phyloP scores from a whole-genome alignment of 2,888 invertebrate genomes.

The Julus scanicus region DNA sequence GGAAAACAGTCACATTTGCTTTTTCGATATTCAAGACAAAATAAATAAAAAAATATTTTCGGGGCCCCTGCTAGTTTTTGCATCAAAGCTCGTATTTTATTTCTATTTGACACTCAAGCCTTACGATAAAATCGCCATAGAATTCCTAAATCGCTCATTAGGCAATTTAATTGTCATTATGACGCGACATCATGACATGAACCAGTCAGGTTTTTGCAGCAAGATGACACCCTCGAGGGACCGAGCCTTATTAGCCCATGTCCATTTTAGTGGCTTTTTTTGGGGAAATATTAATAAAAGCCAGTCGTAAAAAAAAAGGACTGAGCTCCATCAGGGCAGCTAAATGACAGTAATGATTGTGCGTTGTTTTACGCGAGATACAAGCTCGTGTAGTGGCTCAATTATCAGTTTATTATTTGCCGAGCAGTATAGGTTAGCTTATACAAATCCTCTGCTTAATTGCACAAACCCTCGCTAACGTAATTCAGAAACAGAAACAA shows the following conservation, averaged over 20 bases:
- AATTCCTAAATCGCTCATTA: constrained; percentile 49
- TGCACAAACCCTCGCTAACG: neutral
- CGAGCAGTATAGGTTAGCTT: neutral
- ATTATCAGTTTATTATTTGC: constrained; percentile 1
- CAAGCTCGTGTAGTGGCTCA: neutral
- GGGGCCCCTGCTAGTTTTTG: neutral
- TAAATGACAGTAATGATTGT: constrained; percentile 24
- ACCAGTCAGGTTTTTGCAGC: neutral
- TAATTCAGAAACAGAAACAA: neutral
- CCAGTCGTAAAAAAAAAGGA: neutral
- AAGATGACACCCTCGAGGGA: constrained; percentile 24
- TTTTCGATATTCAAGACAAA: neutral
- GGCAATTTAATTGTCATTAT: constrained; percentile 50
- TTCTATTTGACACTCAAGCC: neutral
- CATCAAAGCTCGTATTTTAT: constrained; percentile 28
- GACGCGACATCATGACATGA: constrained; percentile 27
- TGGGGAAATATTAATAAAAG: neutral
- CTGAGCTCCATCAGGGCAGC: neutral
- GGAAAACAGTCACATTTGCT: neutral
- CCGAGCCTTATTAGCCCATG: neutral
- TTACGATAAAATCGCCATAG: constrained; percentile 48
- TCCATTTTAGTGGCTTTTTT: neutral
- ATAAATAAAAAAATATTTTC: constrained; percentile 8
- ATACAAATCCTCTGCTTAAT: neutral
- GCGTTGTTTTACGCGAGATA: constrained; percentile 11